A percentile compares a stretch with the other conserved stretches of the same genome.
phyloP scores from a whole-genome alignment of 1,140 invertebrate genomes.

The Bombus sibiricus region DNA sequence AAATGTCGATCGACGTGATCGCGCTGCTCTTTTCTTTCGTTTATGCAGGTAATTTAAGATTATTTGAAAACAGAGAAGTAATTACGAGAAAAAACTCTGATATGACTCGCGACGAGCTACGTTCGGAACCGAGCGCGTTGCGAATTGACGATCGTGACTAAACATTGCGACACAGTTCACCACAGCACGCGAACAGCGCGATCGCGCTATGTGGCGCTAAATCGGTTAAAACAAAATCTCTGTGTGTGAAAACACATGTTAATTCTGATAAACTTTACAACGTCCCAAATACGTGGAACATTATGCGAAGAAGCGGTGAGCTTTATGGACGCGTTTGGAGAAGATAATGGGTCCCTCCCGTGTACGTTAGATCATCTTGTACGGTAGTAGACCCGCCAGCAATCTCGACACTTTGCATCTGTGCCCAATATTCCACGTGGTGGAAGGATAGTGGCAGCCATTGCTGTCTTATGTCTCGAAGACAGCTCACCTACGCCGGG shows the following conservation, averaged over 20 bases:
- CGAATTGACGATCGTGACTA: too few species aligned
- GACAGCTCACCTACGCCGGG: constrained; percentile 56
- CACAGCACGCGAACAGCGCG: too few species aligned
- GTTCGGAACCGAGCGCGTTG: too few species aligned
- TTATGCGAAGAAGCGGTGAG: background rate
- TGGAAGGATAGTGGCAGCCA: constrained; percentile 19
- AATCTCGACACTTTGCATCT: constrained; percentile 69
- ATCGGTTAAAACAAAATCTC: too few species aligned
- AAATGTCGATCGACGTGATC: too few species aligned
- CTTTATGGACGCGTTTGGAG: background rate
- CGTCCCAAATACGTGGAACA: background rate
- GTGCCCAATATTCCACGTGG: constrained; percentile 67
- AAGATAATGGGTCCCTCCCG: constrained; percentile 18
- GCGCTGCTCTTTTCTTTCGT: too few species aligned
- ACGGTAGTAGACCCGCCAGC: constrained; percentile 60
- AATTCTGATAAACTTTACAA: background rate
- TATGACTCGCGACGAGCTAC: too few species aligned
- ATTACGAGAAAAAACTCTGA: too few species aligned
- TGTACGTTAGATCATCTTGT: constrained; percentile 23
- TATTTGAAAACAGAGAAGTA: too few species aligned
- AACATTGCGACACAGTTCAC: too few species aligned
- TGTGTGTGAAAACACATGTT: background rate
- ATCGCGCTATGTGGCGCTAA: too few species aligned
- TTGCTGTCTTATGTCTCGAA: constrained; percentile 38
- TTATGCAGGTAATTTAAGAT: too few species aligned